phyloP scores from a whole-genome alignment of 1,140 invertebrate species.

The Drosophila serrata region DNA sequence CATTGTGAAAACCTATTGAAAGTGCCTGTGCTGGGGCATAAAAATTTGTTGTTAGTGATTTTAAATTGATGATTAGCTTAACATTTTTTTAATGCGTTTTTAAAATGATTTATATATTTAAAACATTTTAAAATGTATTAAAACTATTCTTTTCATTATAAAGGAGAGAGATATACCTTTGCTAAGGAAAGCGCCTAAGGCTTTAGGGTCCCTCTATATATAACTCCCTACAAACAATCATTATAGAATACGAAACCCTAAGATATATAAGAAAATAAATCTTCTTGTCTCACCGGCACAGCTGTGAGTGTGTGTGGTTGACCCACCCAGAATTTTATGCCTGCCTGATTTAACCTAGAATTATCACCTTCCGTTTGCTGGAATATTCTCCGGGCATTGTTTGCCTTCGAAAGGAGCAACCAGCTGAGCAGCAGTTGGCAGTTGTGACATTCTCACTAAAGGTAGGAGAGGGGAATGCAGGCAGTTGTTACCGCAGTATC shows the following conservation, averaged over 20 bases:
- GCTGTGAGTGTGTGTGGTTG: slow-evolving; percentile 33
- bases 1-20: slow-evolving; percentile 1
- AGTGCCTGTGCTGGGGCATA: background rate
- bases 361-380: slow-evolving; percentile 38
- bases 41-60: background rate
- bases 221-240: background rate
- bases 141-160: no score
- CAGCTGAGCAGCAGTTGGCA: slow-evolving; percentile 48
- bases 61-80: background rate
- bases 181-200: no score
- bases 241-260: background rate
- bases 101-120: background rate
- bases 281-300: background rate
- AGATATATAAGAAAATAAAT: background rate
- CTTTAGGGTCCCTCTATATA: background rate
- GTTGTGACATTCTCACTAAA: slow-evolving; percentile 39
- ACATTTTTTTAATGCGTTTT: background rate
- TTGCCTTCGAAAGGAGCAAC: slow-evolving; percentile 22
- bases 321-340: slow-evolving; percentile 45
- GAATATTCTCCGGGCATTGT: slow-evolving; percentile 18
- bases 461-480: background rate
- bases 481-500: slow-evolving; percentile 43
- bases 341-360: slow-evolving; percentile 32
- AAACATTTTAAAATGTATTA: background rate
- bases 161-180: background rate